phyloP scores from a whole-genome alignment of 2,797 vertebrate species.

The Mus caroli region DNA sequence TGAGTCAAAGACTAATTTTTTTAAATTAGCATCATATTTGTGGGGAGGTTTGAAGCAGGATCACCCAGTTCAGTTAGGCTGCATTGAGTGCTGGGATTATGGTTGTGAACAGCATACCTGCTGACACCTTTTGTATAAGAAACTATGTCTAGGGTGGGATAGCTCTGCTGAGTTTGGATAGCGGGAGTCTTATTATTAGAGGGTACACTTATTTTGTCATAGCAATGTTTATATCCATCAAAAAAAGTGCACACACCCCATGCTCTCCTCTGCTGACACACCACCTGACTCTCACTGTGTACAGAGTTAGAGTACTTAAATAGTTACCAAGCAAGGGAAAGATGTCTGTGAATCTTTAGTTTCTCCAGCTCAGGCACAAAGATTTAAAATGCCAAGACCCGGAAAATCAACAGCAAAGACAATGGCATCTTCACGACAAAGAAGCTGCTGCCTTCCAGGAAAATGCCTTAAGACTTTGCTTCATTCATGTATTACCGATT shows the following conservation, averaged over 20 bases:
- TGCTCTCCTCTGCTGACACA: neutral
- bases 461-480: neutral
- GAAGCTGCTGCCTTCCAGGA: neutral
- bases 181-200: conserved; percentile 9
- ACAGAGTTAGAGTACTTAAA: neutral
- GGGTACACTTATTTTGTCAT: neutral
- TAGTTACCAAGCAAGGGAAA: neutral
- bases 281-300: neutral
- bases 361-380: neutral
- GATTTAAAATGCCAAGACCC: conserved; percentile 30
- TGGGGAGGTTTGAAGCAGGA: neutral
- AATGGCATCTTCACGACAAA: neutral
- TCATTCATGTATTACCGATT: neutral
- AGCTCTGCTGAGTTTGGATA: neutral
- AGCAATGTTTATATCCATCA: neutral
- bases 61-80: neutral
- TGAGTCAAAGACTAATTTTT: neutral
- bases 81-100: neutral
- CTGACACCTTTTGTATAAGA: neutral
- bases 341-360: neutral
- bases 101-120: rapidly evolving
- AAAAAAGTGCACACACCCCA: rapidly evolving
- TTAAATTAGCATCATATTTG: neutral
- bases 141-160: neutral
- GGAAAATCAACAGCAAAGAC: conserved; percentile 24